Percentiles rank a stretch among this genome's conserved stretches.
These are phyloP conservation scores for Spermophilus dauricus DNA, from an alignment of 2,113 vertebrate species.

Conservation along the genomic window DNA sequence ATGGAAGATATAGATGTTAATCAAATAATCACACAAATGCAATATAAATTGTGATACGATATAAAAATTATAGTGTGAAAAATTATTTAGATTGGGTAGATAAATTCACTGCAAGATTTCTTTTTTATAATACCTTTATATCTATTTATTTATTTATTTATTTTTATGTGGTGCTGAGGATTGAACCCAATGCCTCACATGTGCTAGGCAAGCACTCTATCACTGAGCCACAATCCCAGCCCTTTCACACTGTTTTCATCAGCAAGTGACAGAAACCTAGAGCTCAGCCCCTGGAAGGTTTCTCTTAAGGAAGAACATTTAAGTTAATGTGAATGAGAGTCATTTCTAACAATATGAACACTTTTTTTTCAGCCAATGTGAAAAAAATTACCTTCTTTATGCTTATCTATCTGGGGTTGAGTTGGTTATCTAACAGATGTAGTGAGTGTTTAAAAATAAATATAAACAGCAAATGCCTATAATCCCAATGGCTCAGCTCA, in stretches of 20 bases:
- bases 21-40: constrained; percentile 35
- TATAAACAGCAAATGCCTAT: not conserved
- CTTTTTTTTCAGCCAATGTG: not conserved
- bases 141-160: too few species aligned
- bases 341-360: constrained; percentile 20
- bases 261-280: too few species aligned
- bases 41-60: constrained; percentile 30
- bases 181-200: too few species aligned
- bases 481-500: too few species aligned
- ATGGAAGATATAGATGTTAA: not conserved
- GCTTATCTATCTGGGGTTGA: not conserved
- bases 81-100: constrained; percentile 50
- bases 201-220: too few species aligned
- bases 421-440: not conserved
- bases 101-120: constrained; percentile 18
- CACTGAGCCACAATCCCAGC: too few species aligned
- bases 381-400: constrained; percentile 25
- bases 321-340: not conserved
- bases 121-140: too few species aligned
- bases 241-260: not conserved
- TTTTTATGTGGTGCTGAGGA: too few species aligned
- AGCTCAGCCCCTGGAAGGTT: not conserved
- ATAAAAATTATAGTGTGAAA: constrained; percentile 35
- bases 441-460: constrained; percentile 43
- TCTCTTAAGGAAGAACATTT: constrained; percentile 20